Evolutionary conservation across 2,888 invertebrate genomes (phyloP).

Genomic region (Allygus modestus): DNA sequence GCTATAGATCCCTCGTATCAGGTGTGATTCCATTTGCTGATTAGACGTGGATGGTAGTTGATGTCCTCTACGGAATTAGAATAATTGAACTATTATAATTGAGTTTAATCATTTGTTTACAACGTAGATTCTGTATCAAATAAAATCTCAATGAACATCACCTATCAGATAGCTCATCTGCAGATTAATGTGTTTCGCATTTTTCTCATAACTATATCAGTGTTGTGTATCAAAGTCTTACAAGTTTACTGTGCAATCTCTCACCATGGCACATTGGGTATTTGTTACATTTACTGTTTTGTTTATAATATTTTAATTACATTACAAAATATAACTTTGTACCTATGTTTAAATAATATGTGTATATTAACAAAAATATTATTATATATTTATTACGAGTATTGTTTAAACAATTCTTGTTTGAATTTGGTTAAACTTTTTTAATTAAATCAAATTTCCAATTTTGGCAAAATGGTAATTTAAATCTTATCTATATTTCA

Average conservation of each 20-base stretch:
- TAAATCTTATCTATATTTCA: too few relatives aligned
- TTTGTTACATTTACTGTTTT: background rate
- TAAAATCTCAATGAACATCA: slow-evolving; percentile 16
- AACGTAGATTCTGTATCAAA: background rate
- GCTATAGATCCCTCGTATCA: background rate
- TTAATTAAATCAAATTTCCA: too few relatives aligned
- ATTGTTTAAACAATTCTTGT: too few relatives aligned
- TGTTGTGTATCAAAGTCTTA: background rate
- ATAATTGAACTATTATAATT: too few relatives aligned
- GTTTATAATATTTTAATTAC: too few relatives aligned
- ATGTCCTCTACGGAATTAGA: background rate
- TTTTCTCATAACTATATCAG: slow-evolving; percentile 6
- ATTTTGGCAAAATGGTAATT: too few relatives aligned
- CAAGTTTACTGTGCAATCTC: background rate
- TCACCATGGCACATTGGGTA: background rate
- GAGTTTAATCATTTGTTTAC: too few relatives aligned
- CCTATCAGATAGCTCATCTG: slow-evolving; percentile 2
- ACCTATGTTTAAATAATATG: too few relatives aligned
- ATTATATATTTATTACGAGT: too few relatives aligned
- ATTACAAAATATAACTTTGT: too few relatives aligned
- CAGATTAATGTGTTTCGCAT: slow-evolving; percentile 29
- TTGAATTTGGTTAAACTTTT: too few relatives aligned
- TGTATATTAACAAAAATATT: too few relatives aligned
- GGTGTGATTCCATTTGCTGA: slow-evolving; percentile 1
- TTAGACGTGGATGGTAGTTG: background rate